phyloP scores from a whole-genome alignment of 1,140 invertebrate genomes.

The Tribolium madens region DNA sequence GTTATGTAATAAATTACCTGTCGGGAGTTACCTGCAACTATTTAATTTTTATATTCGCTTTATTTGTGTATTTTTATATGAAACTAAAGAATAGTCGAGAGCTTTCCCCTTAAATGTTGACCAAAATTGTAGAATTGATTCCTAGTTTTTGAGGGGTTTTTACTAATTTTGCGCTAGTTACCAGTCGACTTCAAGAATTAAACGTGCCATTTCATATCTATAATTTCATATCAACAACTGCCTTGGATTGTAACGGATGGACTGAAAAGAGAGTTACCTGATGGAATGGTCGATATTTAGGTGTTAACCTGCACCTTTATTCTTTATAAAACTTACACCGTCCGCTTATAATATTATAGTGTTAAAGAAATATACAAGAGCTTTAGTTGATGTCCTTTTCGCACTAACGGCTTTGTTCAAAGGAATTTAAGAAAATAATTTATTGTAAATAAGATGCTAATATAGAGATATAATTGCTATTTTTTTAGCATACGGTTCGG shows the following conservation, averaged over 20 bases:
- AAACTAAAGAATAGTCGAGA: constrained; percentile 30
- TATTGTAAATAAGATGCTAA: constrained; percentile 44
- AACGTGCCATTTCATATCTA: constrained; percentile 45
- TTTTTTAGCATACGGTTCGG: constrained; percentile 55
- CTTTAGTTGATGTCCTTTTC: constrained; percentile 30
- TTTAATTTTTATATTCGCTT: constrained; percentile 49
- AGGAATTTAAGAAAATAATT: constrained; percentile 41
- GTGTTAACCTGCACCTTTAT: constrained; percentile 38
- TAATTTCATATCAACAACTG: constrained; percentile 59
- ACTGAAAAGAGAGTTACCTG: constrained; percentile 62
- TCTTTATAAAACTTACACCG: constrained; percentile 44
- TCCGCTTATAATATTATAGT: constrained; percentile 48
- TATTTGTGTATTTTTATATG: constrained; percentile 47
- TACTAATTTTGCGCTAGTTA: constrained; percentile 35
- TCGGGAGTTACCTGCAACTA: constrained; percentile 51
- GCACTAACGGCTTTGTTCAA: constrained; percentile 34
- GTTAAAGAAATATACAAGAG: constrained; percentile 44
- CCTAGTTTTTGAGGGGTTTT: constrained; percentile 27
- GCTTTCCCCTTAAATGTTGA: constrained; percentile 27
- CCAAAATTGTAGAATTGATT: constrained; percentile 24
- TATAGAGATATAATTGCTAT: constrained; percentile 47
- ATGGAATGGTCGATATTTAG: constrained; percentile 45
- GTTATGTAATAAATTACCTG: constrained; percentile 49
- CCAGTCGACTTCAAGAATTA: constrained; percentile 40
- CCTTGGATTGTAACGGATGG: constrained; percentile 61